These are phyloP conservation scores for Labeo rohita DNA, from an alignment of 2,113 vertebrate genomes.

Conservation along the genomic window DNA sequence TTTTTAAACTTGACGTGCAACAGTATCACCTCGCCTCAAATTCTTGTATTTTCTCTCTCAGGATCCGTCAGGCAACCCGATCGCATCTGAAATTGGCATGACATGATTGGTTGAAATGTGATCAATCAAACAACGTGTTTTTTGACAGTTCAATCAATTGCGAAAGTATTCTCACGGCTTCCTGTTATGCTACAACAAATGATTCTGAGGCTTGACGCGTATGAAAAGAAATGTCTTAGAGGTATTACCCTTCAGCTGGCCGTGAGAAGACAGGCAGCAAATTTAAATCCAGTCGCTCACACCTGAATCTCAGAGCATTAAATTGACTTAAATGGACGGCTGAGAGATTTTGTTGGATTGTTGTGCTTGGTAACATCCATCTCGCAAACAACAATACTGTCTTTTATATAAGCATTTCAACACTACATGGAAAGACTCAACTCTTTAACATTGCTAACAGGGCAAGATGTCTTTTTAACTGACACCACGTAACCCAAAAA, in stretches of 20 bases:
- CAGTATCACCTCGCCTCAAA: neutral
- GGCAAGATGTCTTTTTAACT: neutral
- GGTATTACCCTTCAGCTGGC: constrained; percentile 64
- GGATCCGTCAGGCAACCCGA: constrained; percentile 43
- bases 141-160: constrained; percentile 75
- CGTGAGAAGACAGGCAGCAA: constrained; percentile 59
- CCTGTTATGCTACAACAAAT: constrained; percentile 57
- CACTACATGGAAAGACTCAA: neutral
- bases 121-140: constrained; percentile 67
- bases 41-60: constrained; percentile 2
- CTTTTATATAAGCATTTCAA: neutral
- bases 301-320: constrained; percentile 8
- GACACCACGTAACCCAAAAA: neutral
- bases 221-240: constrained; percentile 42
- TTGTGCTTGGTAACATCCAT: neutral
- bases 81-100: constrained; percentile 54
- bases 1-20: constrained; percentile 9
- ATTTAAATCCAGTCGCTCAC: constrained; percentile 37
- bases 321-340: constrained; percentile 6
- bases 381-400: neutral
- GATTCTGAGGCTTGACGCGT: neutral
- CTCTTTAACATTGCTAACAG: neutral
- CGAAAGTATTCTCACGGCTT: constrained; percentile 56
- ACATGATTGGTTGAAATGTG: constrained; percentile 71
- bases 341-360: neutral